Base-by-base conservation (phyloP, 2,888 invertebrate genomes). In the Rotaria macrura region DNA sequence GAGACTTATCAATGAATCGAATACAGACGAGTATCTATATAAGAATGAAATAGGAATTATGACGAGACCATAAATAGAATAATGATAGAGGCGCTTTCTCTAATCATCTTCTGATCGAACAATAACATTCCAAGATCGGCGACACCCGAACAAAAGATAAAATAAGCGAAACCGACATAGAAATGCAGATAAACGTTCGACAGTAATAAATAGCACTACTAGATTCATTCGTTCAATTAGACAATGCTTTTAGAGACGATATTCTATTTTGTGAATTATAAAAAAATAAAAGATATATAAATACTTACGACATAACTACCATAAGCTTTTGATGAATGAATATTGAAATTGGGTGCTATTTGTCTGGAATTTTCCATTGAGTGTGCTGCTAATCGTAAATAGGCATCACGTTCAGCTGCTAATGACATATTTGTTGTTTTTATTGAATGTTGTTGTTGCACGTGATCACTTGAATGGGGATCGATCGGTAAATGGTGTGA, bases 341-440 rank as follows among this genome's bases (percentile, higher is more conserved):
- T 43, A 79, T 79, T 79, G n/a, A 43, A 43, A 79, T 40, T 79
- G 1, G 79, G 79, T n/a, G 43, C 79, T 25, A 79, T 14, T 43
- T 79, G 79, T 79, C n/a, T 43, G 43, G 79, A 79, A 43, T 43
- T 79, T 43, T 79, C 43, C 79, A 79, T 79, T 79, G 79, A 79
- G 34, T 79, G 43, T 25, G 14, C 12, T 40, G 79, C 79, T 43
- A 79, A 79, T 23, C 79, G 79, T 25, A 79, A 43, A 79, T 79
- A 79, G 23, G 79, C 79, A 34, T 79, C 79, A 12, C n/a, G 43
- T 79, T 40, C 40, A 40, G 40, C 25, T 79, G 79, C 5, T 79
- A 79, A 43, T 79, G 79, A 43, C 79, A 79, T 79, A 65, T 65
- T 65, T 65, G 65, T 6, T 65, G 65, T 34, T 65, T 20, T 65